Conservation (phyloP, 2,113 vertebrate species). For the Dryoscopus gambensis region DNA sequence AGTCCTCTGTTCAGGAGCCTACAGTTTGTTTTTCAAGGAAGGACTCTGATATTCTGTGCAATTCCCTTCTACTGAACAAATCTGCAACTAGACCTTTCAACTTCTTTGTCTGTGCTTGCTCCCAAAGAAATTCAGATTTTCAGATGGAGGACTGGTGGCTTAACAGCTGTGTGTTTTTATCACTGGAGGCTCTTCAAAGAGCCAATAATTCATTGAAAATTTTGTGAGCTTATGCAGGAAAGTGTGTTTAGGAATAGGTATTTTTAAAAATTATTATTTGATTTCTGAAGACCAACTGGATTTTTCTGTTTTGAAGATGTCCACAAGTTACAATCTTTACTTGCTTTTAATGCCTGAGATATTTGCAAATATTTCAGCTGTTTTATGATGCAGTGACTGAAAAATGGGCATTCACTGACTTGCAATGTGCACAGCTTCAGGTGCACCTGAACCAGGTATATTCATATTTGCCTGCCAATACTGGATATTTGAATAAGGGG, state of each 20-base stretch:
- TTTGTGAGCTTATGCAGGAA: not conserved
- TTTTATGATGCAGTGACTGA: not conserved
- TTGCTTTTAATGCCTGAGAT: not conserved
- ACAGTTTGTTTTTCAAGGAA: not conserved
- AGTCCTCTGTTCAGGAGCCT: not conserved
- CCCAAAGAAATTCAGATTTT: not conserved
- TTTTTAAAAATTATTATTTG: not conserved
- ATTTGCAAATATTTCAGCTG: not conserved
- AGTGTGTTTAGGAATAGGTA: fast-evolving
- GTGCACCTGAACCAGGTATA: not conserved
- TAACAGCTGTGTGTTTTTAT: not conserved
- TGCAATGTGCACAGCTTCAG: not conserved
- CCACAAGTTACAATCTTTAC: not conserved
- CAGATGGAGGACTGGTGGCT: not conserved
- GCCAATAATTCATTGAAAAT: not conserved
- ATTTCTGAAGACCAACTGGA: not conserved
- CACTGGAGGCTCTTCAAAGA: not conserved
- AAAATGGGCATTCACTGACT: not conserved
- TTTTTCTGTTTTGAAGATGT: not conserved
- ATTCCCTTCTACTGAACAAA: not conserved
- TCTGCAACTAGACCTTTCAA: not conserved
- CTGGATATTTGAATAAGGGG: not conserved
- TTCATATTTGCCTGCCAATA: not conserved
- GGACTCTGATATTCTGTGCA: not conserved
- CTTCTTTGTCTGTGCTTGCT: not conserved